A percentile compares a stretch with the other conserved stretches of the same genome.
phyloP scores from a whole-genome alignment of 2,888 invertebrate genomes.

The Odiellus spinosus region DNA sequence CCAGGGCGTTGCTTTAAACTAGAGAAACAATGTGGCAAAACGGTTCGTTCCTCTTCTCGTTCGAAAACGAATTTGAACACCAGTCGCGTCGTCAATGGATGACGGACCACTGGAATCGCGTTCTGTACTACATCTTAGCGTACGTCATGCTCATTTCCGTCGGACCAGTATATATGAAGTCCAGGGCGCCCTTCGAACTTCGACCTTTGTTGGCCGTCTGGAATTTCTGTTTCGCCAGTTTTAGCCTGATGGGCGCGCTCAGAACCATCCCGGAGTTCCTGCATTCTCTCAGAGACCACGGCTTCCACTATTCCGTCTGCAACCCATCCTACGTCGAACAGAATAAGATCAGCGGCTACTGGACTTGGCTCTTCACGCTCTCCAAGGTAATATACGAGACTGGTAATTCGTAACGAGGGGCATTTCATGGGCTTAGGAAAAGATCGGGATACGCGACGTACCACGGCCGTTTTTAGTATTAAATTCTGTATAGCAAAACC shows the following conservation, averaged over 20 bases:
- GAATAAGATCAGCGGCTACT: conserved; percentile 85
- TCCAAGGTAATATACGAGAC: conserved; percentile 95
- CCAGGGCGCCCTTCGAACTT: conserved; percentile 73
- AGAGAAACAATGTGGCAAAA: conserved; percentile 38
- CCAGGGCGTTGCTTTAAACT: no score
- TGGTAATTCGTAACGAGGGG: no score
- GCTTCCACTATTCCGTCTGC: conserved; percentile 89
- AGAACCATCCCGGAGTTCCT: conserved; percentile 86
- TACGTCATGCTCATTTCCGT: conserved; percentile 90
- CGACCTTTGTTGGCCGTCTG: conserved; percentile 71
- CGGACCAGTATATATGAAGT: conserved; percentile 84
- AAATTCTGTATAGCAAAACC: no score
- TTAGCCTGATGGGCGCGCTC: conserved; percentile 72
- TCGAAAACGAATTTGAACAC: conserved; percentile 86
- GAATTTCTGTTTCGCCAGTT: conserved; percentile 81
- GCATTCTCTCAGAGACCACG: conserved; percentile 71
- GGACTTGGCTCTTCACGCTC: conserved; percentile 93
- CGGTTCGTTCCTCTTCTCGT: conserved; percentile 85
- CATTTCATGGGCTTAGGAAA: no score
- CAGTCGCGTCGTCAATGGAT: conserved; percentile 81
- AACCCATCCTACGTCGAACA: conserved; percentile 79
- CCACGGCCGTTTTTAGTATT: no score
- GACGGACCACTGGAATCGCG: conserved; percentile 87
- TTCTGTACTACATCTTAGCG: conserved; percentile 70
- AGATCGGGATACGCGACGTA: no score